phyloP scores from a whole-genome alignment of 2,888 invertebrate species.

The Hipparchia sbordonii region DNA sequence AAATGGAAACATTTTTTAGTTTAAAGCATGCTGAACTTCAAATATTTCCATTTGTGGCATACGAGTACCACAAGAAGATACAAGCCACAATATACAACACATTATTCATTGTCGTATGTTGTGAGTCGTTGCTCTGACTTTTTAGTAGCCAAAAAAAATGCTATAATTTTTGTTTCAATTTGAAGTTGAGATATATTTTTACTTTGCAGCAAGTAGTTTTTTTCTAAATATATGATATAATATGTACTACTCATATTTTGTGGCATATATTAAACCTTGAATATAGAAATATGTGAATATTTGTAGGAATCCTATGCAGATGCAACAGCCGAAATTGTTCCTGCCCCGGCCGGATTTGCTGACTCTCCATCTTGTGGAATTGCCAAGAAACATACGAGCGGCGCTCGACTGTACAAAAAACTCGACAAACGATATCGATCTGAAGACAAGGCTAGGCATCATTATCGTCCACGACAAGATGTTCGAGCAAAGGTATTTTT shows the following conservation, averaged over 20 bases:
- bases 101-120: no score
- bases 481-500: conserved; percentile 88
- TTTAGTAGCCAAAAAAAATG: neutral
- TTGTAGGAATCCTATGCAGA: conserved; percentile 76
- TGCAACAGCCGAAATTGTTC: conserved; percentile 88
- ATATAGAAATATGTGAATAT: neutral
- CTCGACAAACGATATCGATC: conserved; percentile 90
- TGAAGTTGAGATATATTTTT: neutral
- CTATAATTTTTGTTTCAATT: neutral
- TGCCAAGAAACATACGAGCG: conserved; percentile 66
- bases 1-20: no score
- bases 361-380: conserved; percentile 87
- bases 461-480: conserved; percentile 86
- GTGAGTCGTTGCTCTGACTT: no score
- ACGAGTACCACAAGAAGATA: no score
- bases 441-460: conserved; percentile 88
- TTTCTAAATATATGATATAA: neutral
- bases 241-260: no score
- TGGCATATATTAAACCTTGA: no score
- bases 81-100: no score
- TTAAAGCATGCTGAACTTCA: no score
- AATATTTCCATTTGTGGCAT: no score
- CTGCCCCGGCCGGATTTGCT: conserved; percentile 94
- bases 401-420: conserved; percentile 88
- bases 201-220: neutral